Evolutionary conservation across 2,797 vertebrate genomes (phyloP).

Genomic region (Pampus argenteus): DNA sequence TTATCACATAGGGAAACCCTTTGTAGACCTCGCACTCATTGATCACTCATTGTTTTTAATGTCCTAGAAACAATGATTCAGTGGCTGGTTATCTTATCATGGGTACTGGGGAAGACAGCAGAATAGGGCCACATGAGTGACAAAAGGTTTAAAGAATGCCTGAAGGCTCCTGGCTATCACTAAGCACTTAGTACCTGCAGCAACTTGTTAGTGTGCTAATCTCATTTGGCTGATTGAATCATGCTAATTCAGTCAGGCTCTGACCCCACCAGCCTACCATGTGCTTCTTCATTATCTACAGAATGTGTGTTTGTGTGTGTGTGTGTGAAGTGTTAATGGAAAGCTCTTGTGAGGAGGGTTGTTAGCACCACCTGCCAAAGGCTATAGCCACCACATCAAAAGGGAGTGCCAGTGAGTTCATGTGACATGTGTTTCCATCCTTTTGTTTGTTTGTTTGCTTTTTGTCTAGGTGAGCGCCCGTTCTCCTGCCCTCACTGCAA

Average conservation of each 20-base stretch:
- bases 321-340: constrained; percentile 65
- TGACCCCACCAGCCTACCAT: constrained; percentile 56
- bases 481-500: constrained; percentile 92
- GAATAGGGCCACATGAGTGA: constrained; percentile 54
- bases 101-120: constrained; percentile 50
- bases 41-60: constrained; percentile 80
- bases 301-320: constrained; percentile 48
- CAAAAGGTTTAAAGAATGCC: constrained; percentile 69
- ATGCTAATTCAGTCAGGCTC: constrained; percentile 76
- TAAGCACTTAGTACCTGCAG: constrained; percentile 68
- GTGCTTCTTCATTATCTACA: constrained; percentile 70
- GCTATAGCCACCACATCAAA: constrained; percentile 21
- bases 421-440: constrained; percentile 13
- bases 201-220: constrained; percentile 79
- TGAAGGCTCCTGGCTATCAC: constrained; percentile 63
- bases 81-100: constrained; percentile 75
- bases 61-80: constrained; percentile 71
- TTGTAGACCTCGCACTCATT: constrained; percentile 73
- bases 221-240: constrained; percentile 83
- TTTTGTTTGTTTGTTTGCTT: constrained; percentile 3
- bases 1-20: constrained; percentile 62
- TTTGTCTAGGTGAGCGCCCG: constrained; percentile 81
- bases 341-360: constrained; percentile 29
- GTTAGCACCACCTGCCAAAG: constrained; percentile 21
- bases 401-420: constrained; percentile 16